Conservation (phyloP, 2,888 invertebrate genomes). For the Cephus runcator region DNA sequence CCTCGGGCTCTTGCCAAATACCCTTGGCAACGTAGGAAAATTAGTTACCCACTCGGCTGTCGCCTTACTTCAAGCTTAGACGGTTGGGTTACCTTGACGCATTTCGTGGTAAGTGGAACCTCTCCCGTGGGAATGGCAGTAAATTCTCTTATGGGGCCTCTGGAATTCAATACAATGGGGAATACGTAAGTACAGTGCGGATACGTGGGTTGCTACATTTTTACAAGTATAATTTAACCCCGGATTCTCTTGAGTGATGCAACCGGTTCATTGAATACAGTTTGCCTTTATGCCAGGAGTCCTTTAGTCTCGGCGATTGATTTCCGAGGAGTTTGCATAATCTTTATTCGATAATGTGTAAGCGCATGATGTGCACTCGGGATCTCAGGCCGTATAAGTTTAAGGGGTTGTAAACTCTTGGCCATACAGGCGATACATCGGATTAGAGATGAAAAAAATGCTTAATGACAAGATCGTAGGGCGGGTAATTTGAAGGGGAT, state of each 20-base stretch:
- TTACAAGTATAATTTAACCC: not conserved
- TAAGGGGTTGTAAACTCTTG: constrained; percentile 26
- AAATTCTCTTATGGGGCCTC: not conserved
- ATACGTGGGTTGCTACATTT: not conserved
- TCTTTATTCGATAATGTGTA: constrained; percentile 51
- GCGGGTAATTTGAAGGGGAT: constrained; percentile 13
- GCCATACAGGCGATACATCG: constrained; percentile 14
- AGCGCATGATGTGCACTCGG: constrained; percentile 30
- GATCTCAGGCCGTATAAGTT: constrained; percentile 31
- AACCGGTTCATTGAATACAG: not conserved
- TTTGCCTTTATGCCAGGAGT: not conserved
- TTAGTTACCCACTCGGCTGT: not conserved
- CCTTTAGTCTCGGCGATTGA: not conserved
- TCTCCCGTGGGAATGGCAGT: not conserved
- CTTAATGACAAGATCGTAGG: constrained; percentile 34
- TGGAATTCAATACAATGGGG: not conserved
- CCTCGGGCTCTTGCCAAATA: not conserved
- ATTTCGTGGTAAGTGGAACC: not conserved
- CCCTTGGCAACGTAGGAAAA: not conserved
- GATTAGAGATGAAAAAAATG: constrained; percentile 9
- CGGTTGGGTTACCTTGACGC: not conserved
- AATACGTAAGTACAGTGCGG: not conserved
- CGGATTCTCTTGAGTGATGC: not conserved
- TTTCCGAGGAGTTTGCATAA: constrained; percentile 40
- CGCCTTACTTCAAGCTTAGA: not conserved